Evolutionary conservation across 2,797 vertebrate species (phyloP), one percentile per base, ranked within the genome.

Genomic region (Cercopithecus diana): DNA sequence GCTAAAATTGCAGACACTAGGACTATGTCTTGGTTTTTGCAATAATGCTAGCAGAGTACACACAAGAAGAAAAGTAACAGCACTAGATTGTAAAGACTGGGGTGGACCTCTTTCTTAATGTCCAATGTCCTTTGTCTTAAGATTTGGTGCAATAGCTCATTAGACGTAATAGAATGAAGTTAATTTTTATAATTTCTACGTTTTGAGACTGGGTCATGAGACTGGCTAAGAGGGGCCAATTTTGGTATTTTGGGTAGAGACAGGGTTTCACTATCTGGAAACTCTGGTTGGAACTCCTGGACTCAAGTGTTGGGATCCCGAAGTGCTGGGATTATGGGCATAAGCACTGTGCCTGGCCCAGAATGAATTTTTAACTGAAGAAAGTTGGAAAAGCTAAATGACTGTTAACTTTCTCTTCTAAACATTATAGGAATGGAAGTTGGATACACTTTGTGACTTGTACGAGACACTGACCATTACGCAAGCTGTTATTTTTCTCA

Each of bases 21-120:
- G 97, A 98, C 95, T 91, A 0, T 43, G 97, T 99, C 98, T 99
- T 99, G 98, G 98, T 98, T 98, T 98, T 98, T 98, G 98, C 98
- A 98, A 98, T 99, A 95, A 99, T 99, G 99, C 98, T 99, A 99
- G 99, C 98, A 99, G 98, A 98, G 99, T 99, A 98, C 97, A 99
- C 33, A 77, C 98, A 98, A 91, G 99, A 99, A 99, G 99, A 98
- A 99, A 98, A 99, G 82, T 0, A 99, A 98, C 19, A 30, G 99
- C 99, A 99, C 98, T 99, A 97, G 57, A 97, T 99, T 97, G 5
- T 87, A 98, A 99, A 96, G 99, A 99, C 98, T 55, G 91, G 98
- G 99, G 98, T 98, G 99, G 99, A 99, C 99, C 99, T 99, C 99
- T 99, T 99, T 99, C 99, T 99, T 99, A 99, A 99, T 99, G 99